These are phyloP conservation scores for Numenius phaeopus DNA, from an alignment of 2,797 vertebrate genomes.

Conservation along the genomic window DNA sequence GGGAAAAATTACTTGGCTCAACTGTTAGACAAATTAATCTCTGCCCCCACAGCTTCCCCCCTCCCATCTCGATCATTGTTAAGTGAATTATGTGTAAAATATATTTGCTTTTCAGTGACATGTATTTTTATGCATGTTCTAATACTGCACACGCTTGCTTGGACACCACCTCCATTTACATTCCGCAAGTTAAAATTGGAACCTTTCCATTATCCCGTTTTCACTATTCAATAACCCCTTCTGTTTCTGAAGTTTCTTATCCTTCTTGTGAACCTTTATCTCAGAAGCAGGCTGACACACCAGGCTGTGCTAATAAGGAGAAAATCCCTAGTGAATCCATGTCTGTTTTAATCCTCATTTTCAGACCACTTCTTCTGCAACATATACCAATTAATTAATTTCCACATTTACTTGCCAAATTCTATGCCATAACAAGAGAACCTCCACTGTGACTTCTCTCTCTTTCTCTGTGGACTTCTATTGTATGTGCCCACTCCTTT, in stretches of 20 bases:
- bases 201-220: not conserved
- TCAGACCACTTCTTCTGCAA: slow-evolving; percentile 3
- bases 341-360: slow-evolving; percentile 28
- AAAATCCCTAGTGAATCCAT: not conserved
- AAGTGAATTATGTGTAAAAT: not conserved
- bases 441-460: not conserved
- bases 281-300: not conserved
- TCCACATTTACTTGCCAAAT: not conserved
- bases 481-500: not conserved
- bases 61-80: fast-evolving
- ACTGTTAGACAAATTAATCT: not conserved
- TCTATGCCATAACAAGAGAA: fast-evolving
- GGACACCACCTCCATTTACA: not conserved
- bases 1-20: not conserved
- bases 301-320: not conserved
- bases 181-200: not conserved
- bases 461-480: not conserved
- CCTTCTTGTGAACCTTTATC: not conserved
- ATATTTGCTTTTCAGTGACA: not conserved
- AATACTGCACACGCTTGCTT: not conserved
- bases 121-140: not conserved
- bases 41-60: not conserved
- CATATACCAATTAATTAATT: slow-evolving; percentile 21
- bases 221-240: not conserved
- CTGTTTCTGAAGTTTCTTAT: not conserved